Evolutionary conservation across 2,888 invertebrate genomes (phyloP), one percentile per base, ranked within the genome.

Genomic region (Malthinus seriepunctatus): DNA sequence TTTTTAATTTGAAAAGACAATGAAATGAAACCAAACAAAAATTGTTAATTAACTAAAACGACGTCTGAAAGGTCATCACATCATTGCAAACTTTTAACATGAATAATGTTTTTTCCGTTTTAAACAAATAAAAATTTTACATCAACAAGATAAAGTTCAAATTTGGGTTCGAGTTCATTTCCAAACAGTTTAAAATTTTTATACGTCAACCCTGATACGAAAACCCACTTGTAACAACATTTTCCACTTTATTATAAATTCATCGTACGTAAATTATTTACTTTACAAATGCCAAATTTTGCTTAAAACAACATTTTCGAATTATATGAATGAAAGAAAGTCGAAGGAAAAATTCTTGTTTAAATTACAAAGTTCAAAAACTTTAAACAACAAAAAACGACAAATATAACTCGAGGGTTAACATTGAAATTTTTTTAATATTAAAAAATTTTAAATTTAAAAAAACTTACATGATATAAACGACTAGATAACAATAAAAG

Each of bases 391-490:
- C 23, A 23, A 23, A 23, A 23, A 2, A 2, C 23, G 2, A 2
- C 23, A 23, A 23, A 23, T 15, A 3, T 5, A 6, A 5, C 7
- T 42, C 2, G 15, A 42, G 1, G 8, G 15, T 15, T 0, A 39
- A 39, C 4, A 14, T 39, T 38, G 11, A 39, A 14, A n/a, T 15
- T 15, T 15, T 42, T 42, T 42, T 3, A 8, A 39, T n/a, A 8
- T 1, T 1, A 14, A 38, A 2, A 38, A 15, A n/a, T 8, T 9
- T 39, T 9, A 14, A 42, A 42, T n/a, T 6, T 9, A 39, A 15
- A 15, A 35, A 23, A 35, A 46, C 52, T 46, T 37, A 52, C 52
- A 44, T 52, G 46, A 35, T 11, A n/a, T 51, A 32, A 45, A 32
- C 34, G 23, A 42, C n/a, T n/a, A 14, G 15, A n/a, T 42, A 8